Base-by-base conservation (phyloP, 1,140 invertebrate species). In the Neodiprion fabricii region DNA sequence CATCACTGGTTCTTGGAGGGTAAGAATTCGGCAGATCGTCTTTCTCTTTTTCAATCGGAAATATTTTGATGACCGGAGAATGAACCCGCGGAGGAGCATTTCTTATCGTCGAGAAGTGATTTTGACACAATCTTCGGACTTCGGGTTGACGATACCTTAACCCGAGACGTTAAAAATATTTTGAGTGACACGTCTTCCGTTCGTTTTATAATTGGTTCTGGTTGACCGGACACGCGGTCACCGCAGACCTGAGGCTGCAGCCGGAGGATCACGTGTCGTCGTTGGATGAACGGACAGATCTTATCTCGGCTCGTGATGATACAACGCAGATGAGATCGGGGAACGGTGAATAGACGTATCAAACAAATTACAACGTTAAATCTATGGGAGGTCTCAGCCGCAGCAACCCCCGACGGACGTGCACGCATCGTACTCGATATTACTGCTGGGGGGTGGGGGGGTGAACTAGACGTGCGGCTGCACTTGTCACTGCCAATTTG, bases 241-340 rank as follows among this genome's bases (percentile, higher is more conserved):
- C 75, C 74, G 21, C 9, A 23, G 74, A 75, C 74, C 71, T 67
- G 74, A 71, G 70, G 28, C 48, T 69, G 53, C 48, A 40, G 23
- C 23, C 70, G 74, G 66, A 17, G 40, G 53, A 72, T 72, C 21
- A 67, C 53, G 28, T 40, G 28, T 40, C 61, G 17, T 4, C 61
- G 17, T 14, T 14, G 61, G 17, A 21, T 14, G 12, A 65, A 14
- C 61, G 28, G 2, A 69, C 23, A 4, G 17, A 7, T 23, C 21
- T 23, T 69, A 23, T 17, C 53, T 61, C 11, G 11, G 11, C n/a
- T 61, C 11, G 53, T 17, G 53, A 61, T 61, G 53, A 61, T 61
- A 61, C n/a, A 61, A 12, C 11, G 5, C 53, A 17, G 53, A 61
- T 61, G n/a, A 61, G 5, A 61, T 61, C 53, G 53, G 53, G 53